These are phyloP conservation scores for Semaprochilodus insignis DNA, from an alignment of 2,797 vertebrate species.

Conservation along the genomic window DNA sequence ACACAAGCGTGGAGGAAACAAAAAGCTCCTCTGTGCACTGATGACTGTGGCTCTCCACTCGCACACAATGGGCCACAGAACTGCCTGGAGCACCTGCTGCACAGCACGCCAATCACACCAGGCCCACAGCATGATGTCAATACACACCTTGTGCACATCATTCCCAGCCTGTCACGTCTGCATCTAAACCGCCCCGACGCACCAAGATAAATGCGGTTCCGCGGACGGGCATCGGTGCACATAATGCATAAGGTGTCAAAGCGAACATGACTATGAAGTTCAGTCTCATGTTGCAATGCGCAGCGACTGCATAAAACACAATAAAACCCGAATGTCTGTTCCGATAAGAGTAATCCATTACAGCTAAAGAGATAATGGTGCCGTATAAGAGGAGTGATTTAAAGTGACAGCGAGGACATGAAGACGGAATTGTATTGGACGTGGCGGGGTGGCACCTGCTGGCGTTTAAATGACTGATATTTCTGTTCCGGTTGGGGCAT, in stretches of 20 bases:
- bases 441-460: slow-evolving; percentile 45
- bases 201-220: slow-evolving; percentile 10
- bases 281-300: slow-evolving; percentile 14
- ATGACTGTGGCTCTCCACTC: slow-evolving; percentile 21
- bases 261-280: slow-evolving; percentile 17
- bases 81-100: background rate
- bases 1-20: slow-evolving; percentile 19
- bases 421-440: slow-evolving; percentile 49
- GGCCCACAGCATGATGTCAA: slow-evolving; percentile 10
- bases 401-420: slow-evolving; percentile 49
- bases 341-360: slow-evolving; percentile 44
- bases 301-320: slow-evolving; percentile 19
- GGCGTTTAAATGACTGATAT: slow-evolving; percentile 54
- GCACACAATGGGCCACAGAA: slow-evolving; percentile 28
- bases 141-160: slow-evolving; percentile 5
- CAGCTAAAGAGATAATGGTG: slow-evolving; percentile 43
- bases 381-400: slow-evolving; percentile 51
- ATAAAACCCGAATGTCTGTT: slow-evolving; percentile 36
- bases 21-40: slow-evolving; percentile 31
- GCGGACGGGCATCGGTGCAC: slow-evolving; percentile 2
- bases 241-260: slow-evolving; percentile 23
- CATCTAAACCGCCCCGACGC: background rate
- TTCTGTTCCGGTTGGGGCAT: slow-evolving; percentile 37
- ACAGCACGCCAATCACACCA: slow-evolving; percentile 3
- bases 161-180: background rate